Evolutionary conservation across 2,797 vertebrate species (phyloP), one percentile per base, ranked within the genome.

Genomic region (Anableps anableps): DNA sequence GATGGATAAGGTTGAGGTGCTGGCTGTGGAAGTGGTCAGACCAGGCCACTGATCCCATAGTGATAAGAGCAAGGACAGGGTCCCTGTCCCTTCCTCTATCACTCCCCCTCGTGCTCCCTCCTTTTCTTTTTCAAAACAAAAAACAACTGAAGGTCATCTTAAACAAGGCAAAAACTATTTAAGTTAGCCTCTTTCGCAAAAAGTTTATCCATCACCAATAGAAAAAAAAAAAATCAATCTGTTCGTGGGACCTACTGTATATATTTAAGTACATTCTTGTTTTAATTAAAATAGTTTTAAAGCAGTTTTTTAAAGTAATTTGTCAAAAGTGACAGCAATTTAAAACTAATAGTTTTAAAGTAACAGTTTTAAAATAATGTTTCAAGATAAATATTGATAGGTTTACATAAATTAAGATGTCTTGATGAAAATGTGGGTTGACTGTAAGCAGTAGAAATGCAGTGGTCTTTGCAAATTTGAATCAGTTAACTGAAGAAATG

Each of bases 1-100:
- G 96, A 96, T 96, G 94, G 95, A 96, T 96, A 95, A 93, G 96
- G 95, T 95, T 94, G 95, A 95, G 94, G 93, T 94, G 90, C 91
- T 93, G 91, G 95, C 91, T 95, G 94, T 94, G 94, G 91, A 95
- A 94, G 94, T 92, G 95, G 95, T 95, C 95, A 96, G 94, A 88
- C 92, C 94, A 91, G 93, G 93, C 93, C 94, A 94, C 92, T 92
- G 95, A 96, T 96, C 95, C 93, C 84, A 85, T 94, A 90, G 93
- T 50, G 96, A 96, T 96, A 96, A 93, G 94, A 94, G 92, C 95
- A 96, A 96, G 96, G 95, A 94, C 96, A 91, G 93, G 91, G 89
- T 93, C 86, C 84, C 75, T 79, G 81, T 91, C 89, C 79, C 88
- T 90, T 91, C 93, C 92, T 90, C 90, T 86, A 86, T 85, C 80